A percentile compares a stretch with the other conserved stretches of the same genome.
phyloP scores from a whole-genome alignment of 2,888 invertebrate genomes.

The Chymomyza procnemis region DNA sequence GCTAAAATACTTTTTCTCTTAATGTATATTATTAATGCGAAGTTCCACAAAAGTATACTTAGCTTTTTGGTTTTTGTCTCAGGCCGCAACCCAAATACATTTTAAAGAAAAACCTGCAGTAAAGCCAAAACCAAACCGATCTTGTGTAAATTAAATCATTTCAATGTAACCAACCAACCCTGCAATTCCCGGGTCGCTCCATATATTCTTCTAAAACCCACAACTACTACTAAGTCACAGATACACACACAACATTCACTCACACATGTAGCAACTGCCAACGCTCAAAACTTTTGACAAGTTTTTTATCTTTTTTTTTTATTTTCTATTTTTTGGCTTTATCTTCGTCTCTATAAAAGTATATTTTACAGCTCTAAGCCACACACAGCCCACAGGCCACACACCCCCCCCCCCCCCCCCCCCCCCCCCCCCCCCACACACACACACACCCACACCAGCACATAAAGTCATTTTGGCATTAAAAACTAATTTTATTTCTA shows the following conservation, averaged over 20 bases:
- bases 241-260: neutral
- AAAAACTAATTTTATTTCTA: constrained; percentile 74
- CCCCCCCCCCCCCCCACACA: constrained; percentile 16
- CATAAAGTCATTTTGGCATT: constrained; percentile 48
- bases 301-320: constrained; percentile 38
- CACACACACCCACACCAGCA: neutral
- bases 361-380: constrained; percentile 43
- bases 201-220: neutral
- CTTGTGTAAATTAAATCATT: constrained; percentile 64
- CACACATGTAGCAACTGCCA: neutral
- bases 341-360: constrained; percentile 34
- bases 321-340: neutral
- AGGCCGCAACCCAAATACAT: neutral
- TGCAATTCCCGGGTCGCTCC: no score
- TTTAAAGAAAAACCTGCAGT: neutral
- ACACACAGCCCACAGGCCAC: constrained; percentile 25
- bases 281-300: constrained; percentile 49
- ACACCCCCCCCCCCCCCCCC: neutral
- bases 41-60: neutral
- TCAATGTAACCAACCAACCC: constrained; percentile 15
- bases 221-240: neutral
- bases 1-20: no score
- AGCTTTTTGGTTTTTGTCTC: neutral
- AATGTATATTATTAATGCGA: neutral
- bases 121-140: neutral